Conservation (phyloP, 2,888 invertebrate species). For the Lomographa bimaculata region DNA sequence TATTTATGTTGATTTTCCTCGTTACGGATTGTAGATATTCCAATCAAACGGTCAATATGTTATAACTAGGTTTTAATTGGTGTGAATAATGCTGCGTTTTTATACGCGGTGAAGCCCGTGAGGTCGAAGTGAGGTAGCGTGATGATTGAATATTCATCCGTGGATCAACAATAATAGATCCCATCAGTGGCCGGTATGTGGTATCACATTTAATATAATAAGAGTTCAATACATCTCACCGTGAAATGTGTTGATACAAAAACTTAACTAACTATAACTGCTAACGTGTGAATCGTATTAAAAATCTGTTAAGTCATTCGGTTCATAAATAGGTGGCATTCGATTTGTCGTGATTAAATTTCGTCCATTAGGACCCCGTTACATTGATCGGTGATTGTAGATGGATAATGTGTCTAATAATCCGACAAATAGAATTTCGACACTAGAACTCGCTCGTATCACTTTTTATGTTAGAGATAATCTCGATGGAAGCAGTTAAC, state of each 20-base stretch:
- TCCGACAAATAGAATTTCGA: slow-evolving; percentile 67
- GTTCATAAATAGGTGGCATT: slow-evolving; percentile 82
- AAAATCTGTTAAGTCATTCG: slow-evolving; percentile 82
- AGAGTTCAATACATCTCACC: slow-evolving; percentile 80
- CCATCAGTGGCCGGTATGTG: slow-evolving; percentile 79
- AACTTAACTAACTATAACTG: slow-evolving; percentile 82
- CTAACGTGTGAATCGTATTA: slow-evolving; percentile 84
- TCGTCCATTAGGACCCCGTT: slow-evolving; percentile 79
- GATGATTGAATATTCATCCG: slow-evolving; percentile 81
- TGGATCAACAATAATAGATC: slow-evolving; percentile 82
- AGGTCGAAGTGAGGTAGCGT: slow-evolving; percentile 65
- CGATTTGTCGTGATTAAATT: slow-evolving; percentile 83
- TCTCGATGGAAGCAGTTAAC: not conserved
- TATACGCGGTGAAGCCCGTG: slow-evolving; percentile 56
- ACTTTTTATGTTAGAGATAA: slow-evolving; percentile 2
- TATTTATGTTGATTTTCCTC: slow-evolving; percentile 21
- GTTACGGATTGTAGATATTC: slow-evolving; percentile 27
- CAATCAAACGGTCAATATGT: slow-evolving; percentile 42
- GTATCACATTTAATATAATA: slow-evolving; percentile 82
- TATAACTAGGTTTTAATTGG: slow-evolving; percentile 48
- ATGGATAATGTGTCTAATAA: slow-evolving; percentile 71
- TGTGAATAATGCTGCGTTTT: slow-evolving; percentile 57
- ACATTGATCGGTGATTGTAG: slow-evolving; percentile 62
- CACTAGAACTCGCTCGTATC: slow-evolving; percentile 29
- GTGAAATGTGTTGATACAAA: slow-evolving; percentile 82